Evolutionary conservation across 2,888 invertebrate species (phyloP), one percentile per base, ranked within the genome.

Genomic region (Pardosa pseudoannulata): DNA sequence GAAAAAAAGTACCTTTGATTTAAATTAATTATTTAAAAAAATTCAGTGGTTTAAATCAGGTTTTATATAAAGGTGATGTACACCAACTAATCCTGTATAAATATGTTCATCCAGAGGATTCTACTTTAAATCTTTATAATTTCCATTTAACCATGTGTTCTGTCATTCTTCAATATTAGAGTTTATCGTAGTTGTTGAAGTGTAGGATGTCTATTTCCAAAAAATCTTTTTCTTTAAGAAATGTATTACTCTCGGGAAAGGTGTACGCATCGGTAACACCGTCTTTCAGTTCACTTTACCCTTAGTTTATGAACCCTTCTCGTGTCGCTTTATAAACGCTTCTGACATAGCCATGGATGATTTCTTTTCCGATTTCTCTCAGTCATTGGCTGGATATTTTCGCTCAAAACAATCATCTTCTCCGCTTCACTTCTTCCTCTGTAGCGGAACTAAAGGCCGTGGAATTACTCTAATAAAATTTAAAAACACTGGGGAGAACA

Each of bases 401-500:
- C 29, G n/a, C 29, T n/a, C 32, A 50, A 23, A 31, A 68, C 46
- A 32, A 46, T 32, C 50, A 6, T 67, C 29, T 50, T 56, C 32
- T 41, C 13, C 81, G 74, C 36, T 74, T 79, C 74, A 68, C 56
- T 74, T 70, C 23, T 39, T 23, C 1, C 29, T 19, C n/a, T 11
- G 46, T 81, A 50, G 74, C 74, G 81, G 81, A 81, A 81, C 81
- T 73, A 68, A 81, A 19, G 62, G 28, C 23, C 16, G 16, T n/a
- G n/a, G 32, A 73, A 73, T 73, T 73, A 65, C 41, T 62, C 31
- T 29, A 56, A 56, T 31, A 65, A 29, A 46, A 31, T 29, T 65
- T 65, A 16, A 28, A 31, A 65, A 65, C 28, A 28, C 31, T 1
- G 13, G 6, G 19, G 31, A 29, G 13, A 65, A 31, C 65, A 65